Evolutionary conservation across 2,888 invertebrate species (phyloP).

Genomic region (Rhamphomyia laevipes): DNA sequence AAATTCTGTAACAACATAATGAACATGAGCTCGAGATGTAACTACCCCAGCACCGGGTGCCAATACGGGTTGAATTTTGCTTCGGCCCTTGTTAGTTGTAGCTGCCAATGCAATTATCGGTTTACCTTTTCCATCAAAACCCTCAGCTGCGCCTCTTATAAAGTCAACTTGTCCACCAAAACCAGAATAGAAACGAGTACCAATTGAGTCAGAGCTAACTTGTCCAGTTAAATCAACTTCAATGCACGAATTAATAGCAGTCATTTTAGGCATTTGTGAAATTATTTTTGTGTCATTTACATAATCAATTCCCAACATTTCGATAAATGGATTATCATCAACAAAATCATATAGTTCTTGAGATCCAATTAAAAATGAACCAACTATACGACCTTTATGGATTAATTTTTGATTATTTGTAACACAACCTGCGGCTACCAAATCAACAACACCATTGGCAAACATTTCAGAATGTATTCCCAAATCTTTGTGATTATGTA

Average conservation of each 20-base stretch:
- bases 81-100: conserved; percentile 60
- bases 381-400: conserved; percentile 81
- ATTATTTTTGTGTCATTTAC: conserved; percentile 77
- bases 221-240: conserved; percentile 92
- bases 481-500: conserved; percentile 79
- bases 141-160: conserved; percentile 78
- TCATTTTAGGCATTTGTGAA: conserved; percentile 78
- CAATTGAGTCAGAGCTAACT: conserved; percentile 87
- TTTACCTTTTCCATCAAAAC: conserved; percentile 74
- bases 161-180: conserved; percentile 94
- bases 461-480: conserved; percentile 98
- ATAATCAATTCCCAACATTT: conserved; percentile 81
- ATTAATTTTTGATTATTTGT: conserved; percentile 76
- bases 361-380: conserved; percentile 85
- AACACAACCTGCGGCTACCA: conserved; percentile 74
- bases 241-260: conserved; percentile 93
- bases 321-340: conserved; percentile 85
- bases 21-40: conserved; percentile 80
- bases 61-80: conserved; percentile 73
- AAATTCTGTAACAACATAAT: conserved; percentile 87
- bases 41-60: conserved; percentile 88
- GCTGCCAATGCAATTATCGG: conserved; percentile 88
- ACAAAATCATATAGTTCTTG: conserved; percentile 83
- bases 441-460: conserved; percentile 82
- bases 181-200: conserved; percentile 55